Conservation (phyloP, 2,888 invertebrate species). For the Podabrus alpinus region DNA sequence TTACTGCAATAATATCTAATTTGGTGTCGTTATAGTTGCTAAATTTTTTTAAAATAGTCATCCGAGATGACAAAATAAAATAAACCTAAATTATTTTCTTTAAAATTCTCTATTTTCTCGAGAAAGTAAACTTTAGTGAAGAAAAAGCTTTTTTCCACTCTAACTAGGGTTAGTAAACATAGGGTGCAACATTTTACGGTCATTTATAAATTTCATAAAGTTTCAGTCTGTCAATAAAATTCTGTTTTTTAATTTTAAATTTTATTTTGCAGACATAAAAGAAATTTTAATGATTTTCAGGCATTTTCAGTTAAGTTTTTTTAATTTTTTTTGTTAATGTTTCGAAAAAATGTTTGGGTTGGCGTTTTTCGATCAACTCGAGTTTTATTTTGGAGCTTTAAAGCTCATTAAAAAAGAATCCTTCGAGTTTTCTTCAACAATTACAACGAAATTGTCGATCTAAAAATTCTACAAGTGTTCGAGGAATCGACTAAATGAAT, state of each 20-base stretch:
- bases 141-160: background rate
- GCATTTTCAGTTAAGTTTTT: background rate
- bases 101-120: background rate
- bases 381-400: background rate
- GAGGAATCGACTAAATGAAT: background rate
- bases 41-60: background rate
- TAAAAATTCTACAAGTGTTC: background rate
- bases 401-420: background rate
- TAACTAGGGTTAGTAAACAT: background rate
- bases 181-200: background rate
- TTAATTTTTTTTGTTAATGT: background rate
- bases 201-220: background rate
- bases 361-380: background rate
- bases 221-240: background rate
- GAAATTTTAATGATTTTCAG: background rate
- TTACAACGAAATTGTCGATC: background rate
- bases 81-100: background rate
- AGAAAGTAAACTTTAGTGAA: background rate
- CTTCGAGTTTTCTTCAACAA: background rate
- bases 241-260: background rate
- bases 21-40: background rate
- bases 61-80: background rate
- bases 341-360: background rate
- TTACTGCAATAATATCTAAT: background rate
- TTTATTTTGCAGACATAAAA: background rate